A percentile compares a stretch with the other conserved stretches of the same genome.
These are phyloP conservation scores for Dicerorhinus sumatrensis DNA, from an alignment of 2,113 vertebrate genomes.

Conservation along the genomic window DNA sequence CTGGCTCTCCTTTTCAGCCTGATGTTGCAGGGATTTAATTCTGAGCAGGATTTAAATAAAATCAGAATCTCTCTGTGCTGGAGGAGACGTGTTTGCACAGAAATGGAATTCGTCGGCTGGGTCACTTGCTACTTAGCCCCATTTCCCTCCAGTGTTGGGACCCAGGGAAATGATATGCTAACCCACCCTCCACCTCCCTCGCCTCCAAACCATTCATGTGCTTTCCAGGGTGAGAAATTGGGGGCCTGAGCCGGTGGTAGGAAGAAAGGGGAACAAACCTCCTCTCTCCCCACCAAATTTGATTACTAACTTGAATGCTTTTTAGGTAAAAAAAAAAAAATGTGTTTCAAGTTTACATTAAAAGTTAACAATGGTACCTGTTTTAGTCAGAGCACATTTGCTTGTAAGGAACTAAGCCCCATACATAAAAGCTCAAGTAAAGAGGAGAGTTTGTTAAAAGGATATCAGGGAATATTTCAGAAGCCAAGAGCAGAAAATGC, in stretches of 20 bases:
- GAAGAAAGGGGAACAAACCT: not conserved
- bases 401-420: not conserved
- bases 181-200: not conserved
- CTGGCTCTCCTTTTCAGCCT: conserved; percentile 57
- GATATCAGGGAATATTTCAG: too few relatives aligned
- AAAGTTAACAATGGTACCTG: not conserved
- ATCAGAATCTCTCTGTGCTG: conserved; percentile 64
- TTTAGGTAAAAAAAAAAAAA: not conserved
- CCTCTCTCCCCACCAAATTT: not conserved
- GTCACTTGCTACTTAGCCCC: conserved; percentile 73
- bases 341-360: not conserved
- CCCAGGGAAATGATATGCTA: conserved; percentile 31
- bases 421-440: not conserved
- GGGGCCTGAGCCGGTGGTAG: accelerated
- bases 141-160: not conserved
- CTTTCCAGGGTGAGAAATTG: not conserved
- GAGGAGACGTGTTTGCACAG: conserved; percentile 41
- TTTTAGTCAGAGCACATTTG: not conserved
- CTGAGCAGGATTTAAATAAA: conserved; percentile 81
- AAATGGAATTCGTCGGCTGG: conserved; percentile 76
- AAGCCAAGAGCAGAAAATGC: not conserved
- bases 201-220: not conserved
- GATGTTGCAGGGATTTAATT: conserved; percentile 58
- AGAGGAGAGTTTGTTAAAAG: not conserved
- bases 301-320: not conserved